Conservation (phyloP, 2,797 vertebrate species). For the Austrolebias charrua region DNA sequence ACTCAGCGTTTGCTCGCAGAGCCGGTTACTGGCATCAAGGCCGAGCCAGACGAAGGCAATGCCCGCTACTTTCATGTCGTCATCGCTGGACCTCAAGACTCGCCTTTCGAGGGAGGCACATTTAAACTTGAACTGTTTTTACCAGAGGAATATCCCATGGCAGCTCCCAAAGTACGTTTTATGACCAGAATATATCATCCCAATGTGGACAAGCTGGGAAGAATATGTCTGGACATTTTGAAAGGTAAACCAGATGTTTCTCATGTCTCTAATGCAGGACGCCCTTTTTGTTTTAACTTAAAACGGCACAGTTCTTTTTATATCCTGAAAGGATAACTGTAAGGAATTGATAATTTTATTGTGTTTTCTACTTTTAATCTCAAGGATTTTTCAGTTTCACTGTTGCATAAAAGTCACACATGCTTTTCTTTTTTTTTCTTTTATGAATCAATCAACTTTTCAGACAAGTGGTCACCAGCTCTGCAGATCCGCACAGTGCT, state of each 20-base stretch:
- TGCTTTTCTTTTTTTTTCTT: background rate
- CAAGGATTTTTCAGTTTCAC: background rate
- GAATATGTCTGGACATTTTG: constrained; percentile 99
- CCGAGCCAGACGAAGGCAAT: constrained; percentile 95
- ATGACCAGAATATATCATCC: constrained; percentile 99
- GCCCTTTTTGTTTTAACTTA: background rate
- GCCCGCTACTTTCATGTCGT: constrained; percentile 99
- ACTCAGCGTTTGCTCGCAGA: constrained; percentile 97
- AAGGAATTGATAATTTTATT: too few species aligned
- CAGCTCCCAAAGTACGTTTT: constrained; percentile 99
- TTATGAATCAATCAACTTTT: background rate
- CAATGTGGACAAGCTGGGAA: constrained; percentile 99
- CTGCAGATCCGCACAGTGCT: constrained; percentile 99
- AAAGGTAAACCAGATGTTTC: constrained; percentile 85
- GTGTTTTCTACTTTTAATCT: too few species aligned
- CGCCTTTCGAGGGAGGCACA: constrained; percentile 98
- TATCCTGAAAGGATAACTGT: too few species aligned
- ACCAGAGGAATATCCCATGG: constrained; percentile 99
- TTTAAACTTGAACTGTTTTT: constrained; percentile 99
- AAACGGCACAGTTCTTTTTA: background rate
- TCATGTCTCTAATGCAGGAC: background rate
- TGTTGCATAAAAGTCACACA: too few species aligned
- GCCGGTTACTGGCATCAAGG: constrained; percentile 97
- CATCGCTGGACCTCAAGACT: constrained; percentile 98
- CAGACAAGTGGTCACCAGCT: constrained; percentile 99